Evolutionary conservation across 2,888 invertebrate genomes (phyloP).

Genomic region (Neocrepidodera transversa): DNA sequence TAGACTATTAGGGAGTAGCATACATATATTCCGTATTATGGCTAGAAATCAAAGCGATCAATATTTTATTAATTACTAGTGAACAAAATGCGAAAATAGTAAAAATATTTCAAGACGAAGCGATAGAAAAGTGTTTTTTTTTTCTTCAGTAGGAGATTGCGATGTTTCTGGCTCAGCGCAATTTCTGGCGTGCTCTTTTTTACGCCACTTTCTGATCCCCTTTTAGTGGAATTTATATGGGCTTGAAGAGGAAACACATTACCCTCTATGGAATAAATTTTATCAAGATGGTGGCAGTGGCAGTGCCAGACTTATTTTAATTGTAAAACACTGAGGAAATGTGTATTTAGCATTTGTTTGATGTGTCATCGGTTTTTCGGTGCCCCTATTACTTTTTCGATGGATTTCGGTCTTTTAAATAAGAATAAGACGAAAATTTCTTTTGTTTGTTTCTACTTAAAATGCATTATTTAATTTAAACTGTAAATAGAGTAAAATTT

Average conservation of each 20-base stretch:
- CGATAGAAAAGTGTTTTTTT: neutral
- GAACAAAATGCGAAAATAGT: too few species aligned
- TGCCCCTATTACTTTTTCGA: conserved; percentile 14
- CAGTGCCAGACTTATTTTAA: conserved; percentile 37
- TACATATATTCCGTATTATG: too few species aligned
- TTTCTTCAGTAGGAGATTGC: neutral
- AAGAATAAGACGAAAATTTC: neutral
- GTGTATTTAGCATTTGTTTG: conserved; percentile 35
- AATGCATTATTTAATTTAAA: neutral
- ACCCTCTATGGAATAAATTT: conserved; percentile 25
- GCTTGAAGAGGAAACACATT: conserved; percentile 40
- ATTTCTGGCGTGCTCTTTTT: conserved; percentile 33
- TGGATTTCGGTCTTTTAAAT: conserved; percentile 1
- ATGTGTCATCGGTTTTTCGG: conserved; percentile 20
- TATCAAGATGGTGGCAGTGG: conserved; percentile 29
- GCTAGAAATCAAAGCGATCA: too few species aligned
- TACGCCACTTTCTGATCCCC: conserved; percentile 37
- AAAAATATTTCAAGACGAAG: neutral
- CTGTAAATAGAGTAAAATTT: too few species aligned
- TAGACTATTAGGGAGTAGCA: too few species aligned
- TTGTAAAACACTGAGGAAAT: conserved; percentile 35
- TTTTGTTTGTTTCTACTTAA: neutral
- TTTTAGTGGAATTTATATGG: conserved; percentile 28
- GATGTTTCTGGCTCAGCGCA: conserved; percentile 23
- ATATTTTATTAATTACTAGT: too few species aligned